A percentile compares a stretch with the other conserved stretches of the same genome.
phyloP scores from a whole-genome alignment of 2,113 vertebrate genomes.

The Lophura nycthemera region DNA sequence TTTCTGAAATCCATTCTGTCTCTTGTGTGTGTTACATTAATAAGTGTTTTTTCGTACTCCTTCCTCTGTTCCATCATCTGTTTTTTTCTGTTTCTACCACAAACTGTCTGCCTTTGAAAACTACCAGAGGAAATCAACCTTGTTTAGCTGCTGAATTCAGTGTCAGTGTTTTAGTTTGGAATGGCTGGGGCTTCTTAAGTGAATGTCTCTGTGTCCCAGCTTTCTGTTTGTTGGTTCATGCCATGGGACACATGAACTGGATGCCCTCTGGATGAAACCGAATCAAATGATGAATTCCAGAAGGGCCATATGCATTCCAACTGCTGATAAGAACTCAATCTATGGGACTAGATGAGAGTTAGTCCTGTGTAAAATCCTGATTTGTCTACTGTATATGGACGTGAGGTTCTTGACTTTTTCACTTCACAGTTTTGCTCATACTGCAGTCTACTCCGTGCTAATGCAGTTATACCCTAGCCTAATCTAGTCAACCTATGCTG shows the following conservation, averaged over 20 bases:
- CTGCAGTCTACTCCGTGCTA: background rate
- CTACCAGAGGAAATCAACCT: background rate
- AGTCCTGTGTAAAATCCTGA: background rate
- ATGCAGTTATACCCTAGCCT: background rate
- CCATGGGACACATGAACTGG: background rate
- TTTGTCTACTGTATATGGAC: background rate
- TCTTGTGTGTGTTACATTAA: background rate
- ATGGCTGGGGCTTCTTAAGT: background rate
- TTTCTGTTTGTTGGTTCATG: background rate
- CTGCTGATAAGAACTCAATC: background rate
- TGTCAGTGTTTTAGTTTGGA: background rate
- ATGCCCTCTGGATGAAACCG: background rate
- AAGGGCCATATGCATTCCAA: background rate
- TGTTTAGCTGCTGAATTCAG: background rate
- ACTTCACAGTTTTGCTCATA: background rate
- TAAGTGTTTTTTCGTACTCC: background rate
- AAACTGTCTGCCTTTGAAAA: background rate
- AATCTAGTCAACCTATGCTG: background rate
- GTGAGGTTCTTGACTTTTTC: background rate
- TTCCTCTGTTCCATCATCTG: background rate
- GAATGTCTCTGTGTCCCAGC: background rate
- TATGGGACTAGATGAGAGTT: background rate
- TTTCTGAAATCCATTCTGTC: background rate
- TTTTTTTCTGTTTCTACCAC: background rate
- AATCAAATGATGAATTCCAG: background rate